Evolutionary conservation across 2,888 invertebrate genomes (phyloP).

Genomic region (Didymodactylos carnosus): DNA sequence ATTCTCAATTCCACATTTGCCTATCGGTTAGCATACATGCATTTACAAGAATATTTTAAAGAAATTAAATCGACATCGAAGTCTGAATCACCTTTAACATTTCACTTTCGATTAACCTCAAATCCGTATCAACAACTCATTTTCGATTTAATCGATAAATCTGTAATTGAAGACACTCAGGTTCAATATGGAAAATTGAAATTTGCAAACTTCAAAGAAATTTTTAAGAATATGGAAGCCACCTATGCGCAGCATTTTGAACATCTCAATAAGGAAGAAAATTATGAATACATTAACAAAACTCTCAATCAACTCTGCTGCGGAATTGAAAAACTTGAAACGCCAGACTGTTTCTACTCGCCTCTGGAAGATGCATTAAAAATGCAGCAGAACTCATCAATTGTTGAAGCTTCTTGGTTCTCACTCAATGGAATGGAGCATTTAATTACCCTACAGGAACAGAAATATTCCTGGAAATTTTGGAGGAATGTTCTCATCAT

Average conservation of each 20-base stretch:
- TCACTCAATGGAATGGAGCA: neutral
- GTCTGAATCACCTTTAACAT: neutral
- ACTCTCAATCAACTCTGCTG: neutral
- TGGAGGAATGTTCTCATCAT: neutral
- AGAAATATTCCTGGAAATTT: neutral
- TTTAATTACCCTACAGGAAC: neutral
- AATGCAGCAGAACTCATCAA: neutral
- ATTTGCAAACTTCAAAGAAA: neutral
- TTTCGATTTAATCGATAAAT: neutral
- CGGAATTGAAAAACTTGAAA: neutral
- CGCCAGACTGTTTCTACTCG: neutral
- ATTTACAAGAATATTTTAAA: neutral
- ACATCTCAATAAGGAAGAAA: neutral
- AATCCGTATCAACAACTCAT: neutral
- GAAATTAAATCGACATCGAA: neutral
- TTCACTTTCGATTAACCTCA: neutral
- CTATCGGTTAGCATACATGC: neutral
- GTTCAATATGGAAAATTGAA: neutral
- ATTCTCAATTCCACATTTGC: neutral
- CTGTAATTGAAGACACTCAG: neutral
- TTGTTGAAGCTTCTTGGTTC: neutral
- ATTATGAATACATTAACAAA: neutral
- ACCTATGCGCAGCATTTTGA: neutral
- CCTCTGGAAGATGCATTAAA: neutral
- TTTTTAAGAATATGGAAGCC: neutral